Evolutionary conservation across 2,888 invertebrate genomes (phyloP), one percentile per base, ranked within the genome.

Genomic region (Endotricha flammealis): DNA sequence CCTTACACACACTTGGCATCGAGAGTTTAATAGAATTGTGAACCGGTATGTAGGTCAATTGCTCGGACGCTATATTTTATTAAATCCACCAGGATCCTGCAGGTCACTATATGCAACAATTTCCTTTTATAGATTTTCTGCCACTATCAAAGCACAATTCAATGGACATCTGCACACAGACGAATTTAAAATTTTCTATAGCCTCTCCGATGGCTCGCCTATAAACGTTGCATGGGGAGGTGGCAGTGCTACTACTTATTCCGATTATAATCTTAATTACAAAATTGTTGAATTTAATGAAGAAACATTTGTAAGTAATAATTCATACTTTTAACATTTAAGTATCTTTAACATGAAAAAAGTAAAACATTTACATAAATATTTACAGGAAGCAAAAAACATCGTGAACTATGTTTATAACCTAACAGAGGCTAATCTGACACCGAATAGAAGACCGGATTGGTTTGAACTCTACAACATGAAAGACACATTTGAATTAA

Each of bases 101-200:
- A n/a, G n/a, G n/a, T n/a, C n/a, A n/a, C n/a, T n/a, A n/a, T n/a
- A n/a, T n/a, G n/a, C n/a, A n/a, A n/a, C n/a, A n/a, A n/a, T n/a
- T n/a, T n/a, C n/a, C n/a, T n/a, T 33, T 57, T 66, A 6, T 47
- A 92, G 95, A 68, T 96, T 93, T 67, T 89, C 92, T 10, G 86
- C 89, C 23, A 94, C 90, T 12, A 93, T 96, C 33, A 88, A 87
- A 0, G 95, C 90, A 0, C 93, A 95, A 65, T 96, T 95, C 68
- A 94, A 92, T 57, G 96, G 95, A 0, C 95, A 95, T 64, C 91
- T 92, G 0, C 95, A 95, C 62, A 88, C 87, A 1, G 95, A 95
- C 53, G 91, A 92, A 61, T 89, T 93, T 53, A 89, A 90, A 54
- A 70, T 95, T 32, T 92, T 91, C 65, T 95, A 93, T 62, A 88